phyloP scores from a whole-genome alignment of 2,797 vertebrate species.

The Rousettus madagascariensis region DNA sequence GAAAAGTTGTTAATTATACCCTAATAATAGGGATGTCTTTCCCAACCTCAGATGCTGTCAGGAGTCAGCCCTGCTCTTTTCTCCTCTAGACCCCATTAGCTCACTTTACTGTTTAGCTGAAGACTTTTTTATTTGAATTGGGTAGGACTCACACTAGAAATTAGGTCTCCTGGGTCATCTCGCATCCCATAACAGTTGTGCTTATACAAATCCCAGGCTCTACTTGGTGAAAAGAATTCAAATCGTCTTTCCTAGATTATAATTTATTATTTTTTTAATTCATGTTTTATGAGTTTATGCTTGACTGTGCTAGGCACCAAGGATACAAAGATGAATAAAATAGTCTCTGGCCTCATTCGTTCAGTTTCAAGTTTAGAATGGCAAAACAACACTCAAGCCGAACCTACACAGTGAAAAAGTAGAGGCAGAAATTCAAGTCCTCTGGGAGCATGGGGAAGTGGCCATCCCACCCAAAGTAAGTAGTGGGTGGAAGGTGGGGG shows the following conservation, averaged over 20 bases:
- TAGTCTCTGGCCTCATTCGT: background rate
- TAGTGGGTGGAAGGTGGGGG: background rate
- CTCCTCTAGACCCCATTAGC: background rate
- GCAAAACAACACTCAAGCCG: background rate
- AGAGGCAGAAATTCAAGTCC: background rate
- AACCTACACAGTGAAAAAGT: background rate
- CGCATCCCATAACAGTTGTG: slow-evolving; percentile 77
- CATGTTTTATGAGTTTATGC: background rate
- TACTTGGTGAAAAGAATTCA: background rate
- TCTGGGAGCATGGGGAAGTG: background rate
- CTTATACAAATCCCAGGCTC: slow-evolving; percentile 48
- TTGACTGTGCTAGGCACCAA: background rate
- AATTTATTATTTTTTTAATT: background rate
- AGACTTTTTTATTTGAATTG: background rate
- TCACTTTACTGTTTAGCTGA: background rate
- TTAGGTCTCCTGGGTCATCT: slow-evolving; percentile 50
- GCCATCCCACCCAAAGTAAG: background rate
- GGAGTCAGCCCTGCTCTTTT: background rate
- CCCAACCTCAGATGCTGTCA: background rate
- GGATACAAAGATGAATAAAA: background rate
- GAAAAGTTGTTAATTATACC: slow-evolving; percentile 81
- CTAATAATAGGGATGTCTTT: slow-evolving; percentile 71
- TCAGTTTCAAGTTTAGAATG: background rate
- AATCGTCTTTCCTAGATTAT: background rate
- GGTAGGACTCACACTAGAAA: background rate